Evolutionary conservation across 1,140 invertebrate genomes (phyloP).

Genomic region (Daktulosphaira vitifoliae): DNA sequence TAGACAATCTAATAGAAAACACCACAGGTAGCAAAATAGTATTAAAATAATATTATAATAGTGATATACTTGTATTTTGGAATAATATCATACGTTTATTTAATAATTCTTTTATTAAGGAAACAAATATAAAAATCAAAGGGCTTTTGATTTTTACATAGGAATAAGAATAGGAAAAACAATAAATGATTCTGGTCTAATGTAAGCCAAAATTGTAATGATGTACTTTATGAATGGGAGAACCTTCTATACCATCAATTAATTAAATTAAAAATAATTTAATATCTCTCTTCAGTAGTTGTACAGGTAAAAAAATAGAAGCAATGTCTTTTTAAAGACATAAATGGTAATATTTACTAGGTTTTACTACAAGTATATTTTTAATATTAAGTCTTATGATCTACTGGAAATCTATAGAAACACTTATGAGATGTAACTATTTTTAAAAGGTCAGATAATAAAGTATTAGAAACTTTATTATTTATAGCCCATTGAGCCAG

Average conservation of each 20-base stretch:
- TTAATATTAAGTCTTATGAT: not conserved
- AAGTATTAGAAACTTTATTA: not conserved
- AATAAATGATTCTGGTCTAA: no score
- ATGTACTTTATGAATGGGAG: slow-evolving; percentile 4
- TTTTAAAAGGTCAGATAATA: not conserved
- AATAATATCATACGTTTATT: no score
- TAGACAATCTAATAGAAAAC: no score
- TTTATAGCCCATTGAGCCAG: not conserved
- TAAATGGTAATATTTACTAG: slow-evolving; percentile 35
- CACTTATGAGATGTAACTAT: not conserved
- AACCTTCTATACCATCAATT: slow-evolving; percentile 12
- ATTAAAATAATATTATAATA: no score
- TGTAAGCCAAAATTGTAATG: no score
- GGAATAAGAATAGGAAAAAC: slow-evolving; percentile 35
- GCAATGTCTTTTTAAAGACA: slow-evolving; percentile 23
- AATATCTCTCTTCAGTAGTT: no score
- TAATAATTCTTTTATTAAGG: no score
- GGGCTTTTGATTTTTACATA: slow-evolving; percentile 38
- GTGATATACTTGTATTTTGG: no score
- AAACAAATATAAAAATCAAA: no score
- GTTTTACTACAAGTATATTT: not conserved
- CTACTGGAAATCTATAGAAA: not conserved
- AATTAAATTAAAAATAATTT: not conserved
- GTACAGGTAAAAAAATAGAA: not conserved
- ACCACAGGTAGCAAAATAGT: no score